Conservation (phyloP, 1,140 invertebrate species). For the Pygmarrhopalites habei region DNA sequence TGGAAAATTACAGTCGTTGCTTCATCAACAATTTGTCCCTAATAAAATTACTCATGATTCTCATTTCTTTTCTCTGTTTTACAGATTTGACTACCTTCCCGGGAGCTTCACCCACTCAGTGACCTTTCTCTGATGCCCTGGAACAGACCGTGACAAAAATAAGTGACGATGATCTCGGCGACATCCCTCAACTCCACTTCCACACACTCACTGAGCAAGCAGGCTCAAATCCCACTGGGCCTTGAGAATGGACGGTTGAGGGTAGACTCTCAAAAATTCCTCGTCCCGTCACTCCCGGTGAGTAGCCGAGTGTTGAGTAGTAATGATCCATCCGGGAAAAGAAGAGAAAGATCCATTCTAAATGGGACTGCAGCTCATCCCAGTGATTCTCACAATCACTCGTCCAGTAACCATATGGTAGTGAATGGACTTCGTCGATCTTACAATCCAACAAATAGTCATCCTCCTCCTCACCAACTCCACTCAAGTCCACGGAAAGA, state of each 20-base stretch:
- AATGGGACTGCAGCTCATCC: constrained; percentile 18
- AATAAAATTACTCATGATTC: too few species aligned
- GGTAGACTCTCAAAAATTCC: constrained; percentile 38
- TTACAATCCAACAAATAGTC: neutral
- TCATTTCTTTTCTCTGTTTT: too few species aligned
- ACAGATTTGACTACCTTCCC: too few species aligned
- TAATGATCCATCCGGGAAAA: neutral
- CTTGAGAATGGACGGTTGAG: constrained; percentile 16
- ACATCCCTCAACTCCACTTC: constrained; percentile 18
- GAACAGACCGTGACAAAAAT: too few species aligned
- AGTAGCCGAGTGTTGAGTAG: constrained; percentile 15
- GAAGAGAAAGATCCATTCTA: constrained; percentile 26
- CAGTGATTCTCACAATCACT: neutral
- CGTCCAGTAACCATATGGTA: constrained; percentile 1
- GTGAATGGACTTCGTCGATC: constrained; percentile 18
- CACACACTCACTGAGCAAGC: constrained; percentile 17
- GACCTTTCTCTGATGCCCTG: too few species aligned
- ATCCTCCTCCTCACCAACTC: neutral
- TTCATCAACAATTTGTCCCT: too few species aligned
- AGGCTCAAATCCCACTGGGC: constrained; percentile 4
- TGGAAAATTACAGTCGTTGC: too few species aligned
- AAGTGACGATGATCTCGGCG: constrained; percentile 28
- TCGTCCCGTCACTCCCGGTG: constrained; percentile 37
- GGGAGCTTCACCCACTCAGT: too few species aligned
- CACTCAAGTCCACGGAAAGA: constrained; percentile 34